Evolutionary conservation across 2,797 vertebrate genomes (phyloP).

Genomic region (Hoplostethus atlanticus): DNA sequence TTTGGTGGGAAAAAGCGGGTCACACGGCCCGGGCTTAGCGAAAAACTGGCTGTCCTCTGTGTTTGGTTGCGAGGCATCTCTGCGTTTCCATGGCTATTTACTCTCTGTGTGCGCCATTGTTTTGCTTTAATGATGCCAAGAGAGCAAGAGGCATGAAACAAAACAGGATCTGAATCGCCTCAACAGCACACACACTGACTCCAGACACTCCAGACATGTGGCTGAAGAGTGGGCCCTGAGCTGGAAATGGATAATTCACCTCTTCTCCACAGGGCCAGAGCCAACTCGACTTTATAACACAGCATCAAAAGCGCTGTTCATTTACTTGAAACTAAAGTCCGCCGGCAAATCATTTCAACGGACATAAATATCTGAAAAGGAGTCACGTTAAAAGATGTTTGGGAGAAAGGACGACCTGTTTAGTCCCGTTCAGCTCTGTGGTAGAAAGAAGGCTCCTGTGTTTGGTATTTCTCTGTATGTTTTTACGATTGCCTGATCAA

Average conservation of each 20-base stretch:
- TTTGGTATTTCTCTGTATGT: not conserved
- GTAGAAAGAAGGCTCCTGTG: not conserved
- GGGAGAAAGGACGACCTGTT: conserved; percentile 10
- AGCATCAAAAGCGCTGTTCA: not conserved
- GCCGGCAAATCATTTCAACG: conserved; percentile 36
- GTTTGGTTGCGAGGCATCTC: conserved; percentile 39
- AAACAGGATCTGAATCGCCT: conserved; percentile 59
- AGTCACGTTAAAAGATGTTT: conserved; percentile 52
- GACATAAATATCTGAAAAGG: conserved; percentile 33
- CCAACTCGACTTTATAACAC: conserved; percentile 22
- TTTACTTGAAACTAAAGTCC: not conserved
- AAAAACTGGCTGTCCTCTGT: conserved; percentile 33
- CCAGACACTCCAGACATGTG: conserved; percentile 33
- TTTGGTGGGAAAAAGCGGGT: conserved; percentile 19
- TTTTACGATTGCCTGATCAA: not conserved
- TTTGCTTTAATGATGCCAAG: conserved; percentile 61
- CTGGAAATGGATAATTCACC: conserved; percentile 29
- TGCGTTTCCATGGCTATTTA: conserved; percentile 59
- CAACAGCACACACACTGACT: conserved; percentile 45
- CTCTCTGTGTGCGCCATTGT: conserved; percentile 35
- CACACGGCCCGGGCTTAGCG: conserved; percentile 9
- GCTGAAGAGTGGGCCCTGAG: conserved; percentile 1
- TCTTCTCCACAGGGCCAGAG: conserved; percentile 21
- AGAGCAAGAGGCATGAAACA: conserved; percentile 60
- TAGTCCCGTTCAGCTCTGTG: not conserved